Base-by-base conservation (phyloP, 2,888 invertebrate genomes). In the Cantharis lateralis region DNA sequence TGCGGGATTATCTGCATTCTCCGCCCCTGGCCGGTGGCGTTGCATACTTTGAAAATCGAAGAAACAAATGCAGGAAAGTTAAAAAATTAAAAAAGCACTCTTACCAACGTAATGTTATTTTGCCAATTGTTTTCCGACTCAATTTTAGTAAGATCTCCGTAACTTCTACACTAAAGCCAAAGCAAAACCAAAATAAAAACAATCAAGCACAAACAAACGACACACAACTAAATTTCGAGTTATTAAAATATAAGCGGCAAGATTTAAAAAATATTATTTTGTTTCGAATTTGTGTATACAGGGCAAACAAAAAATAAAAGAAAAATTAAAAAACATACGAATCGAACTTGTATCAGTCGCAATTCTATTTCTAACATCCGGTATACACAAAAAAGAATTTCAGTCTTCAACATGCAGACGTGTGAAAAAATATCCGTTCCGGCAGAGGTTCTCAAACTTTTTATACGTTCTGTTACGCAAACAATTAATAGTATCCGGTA, bases 71-170 rank as follows among this genome's bases (percentile, higher is more conserved):
- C 48, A 48, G 48, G n/a, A 48, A 5, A 48, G 48, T 48, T 48
- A 48, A 48, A 48, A 48, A 20, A 66, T 66, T 66, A 66, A 15
- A 66, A 66, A 66, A 48, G 48, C 48, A 48, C 48, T 79, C 85
- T 85, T 86, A 85, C 85, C 85, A 80, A 78, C 74, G 78, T 76
- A 74, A 82, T 80, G 70, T 76, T 28, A 79, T 83, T 77, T 81
- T 81, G 81, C 81, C 85, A 84, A 81, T 87, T 88, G 63, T 81
- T 77, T 79, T 87, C 88, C 79, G 90, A 89, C 74, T 86, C 88
- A 82, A 90, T 88, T 87, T 90, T 90, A 84, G 91, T 90, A 84
- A 91, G 88, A 87, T 91, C 91, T 84, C 91, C 91, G 86, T 91
- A 91, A 88, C 91, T 91, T 86, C 91, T 90, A 88, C 91, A 91